Evolutionary conservation across 1,140 invertebrate genomes (phyloP).

Genomic region (Pectinophora gossypiella): DNA sequence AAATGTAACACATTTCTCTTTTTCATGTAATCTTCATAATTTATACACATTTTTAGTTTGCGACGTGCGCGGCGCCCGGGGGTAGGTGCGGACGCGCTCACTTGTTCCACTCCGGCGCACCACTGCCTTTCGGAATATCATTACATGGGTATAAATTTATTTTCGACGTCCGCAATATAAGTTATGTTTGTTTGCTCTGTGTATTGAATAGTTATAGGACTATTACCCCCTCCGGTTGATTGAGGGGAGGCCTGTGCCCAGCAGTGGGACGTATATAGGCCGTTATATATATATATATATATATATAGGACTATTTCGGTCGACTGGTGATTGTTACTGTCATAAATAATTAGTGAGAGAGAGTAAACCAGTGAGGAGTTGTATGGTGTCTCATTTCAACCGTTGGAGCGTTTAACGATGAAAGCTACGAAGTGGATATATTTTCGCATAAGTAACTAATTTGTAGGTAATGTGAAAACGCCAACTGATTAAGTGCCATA

Average conservation of each 20-base stretch:
- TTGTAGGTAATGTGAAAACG: no score
- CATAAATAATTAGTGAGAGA: background rate
- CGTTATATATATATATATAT: no score
- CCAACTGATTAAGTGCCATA: no score
- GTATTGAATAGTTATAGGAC: background rate
- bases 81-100: constrained; percentile 15
- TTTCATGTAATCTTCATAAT: constrained; percentile 74
- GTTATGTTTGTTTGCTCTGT: constrained; percentile 4
- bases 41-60: constrained; percentile 71
- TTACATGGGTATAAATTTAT: constrained; percentile 2
- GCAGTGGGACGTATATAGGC: no score
- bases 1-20: constrained; percentile 75
- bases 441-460: no score
- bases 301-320: background rate
- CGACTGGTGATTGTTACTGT: background rate
- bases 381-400: no score
- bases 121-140: background rate
- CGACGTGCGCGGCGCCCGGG: constrained; percentile 53
- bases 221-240: no score
- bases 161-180: background rate
- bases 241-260: no score
- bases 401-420: no score
- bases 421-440: no score
- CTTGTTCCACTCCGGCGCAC: background rate
- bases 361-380: no score